These are phyloP conservation scores for Nomada hirtipes DNA, from an alignment of 2,888 invertebrate genomes.

Conservation along the genomic window DNA sequence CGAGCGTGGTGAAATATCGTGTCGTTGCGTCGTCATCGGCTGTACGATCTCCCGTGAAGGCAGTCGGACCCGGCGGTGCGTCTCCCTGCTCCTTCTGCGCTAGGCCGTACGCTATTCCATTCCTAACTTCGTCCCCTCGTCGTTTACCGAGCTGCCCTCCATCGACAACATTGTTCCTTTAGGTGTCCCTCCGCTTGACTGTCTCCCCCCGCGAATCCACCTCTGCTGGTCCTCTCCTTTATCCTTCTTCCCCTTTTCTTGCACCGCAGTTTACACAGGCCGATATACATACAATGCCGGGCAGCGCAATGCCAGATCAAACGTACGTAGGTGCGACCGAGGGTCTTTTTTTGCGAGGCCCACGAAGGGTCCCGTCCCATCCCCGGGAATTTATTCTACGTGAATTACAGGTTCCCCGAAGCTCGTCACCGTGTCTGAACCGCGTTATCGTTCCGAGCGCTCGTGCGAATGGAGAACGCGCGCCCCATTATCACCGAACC, in stretches of 20 bases:
- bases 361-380: slow-evolving; percentile 35
- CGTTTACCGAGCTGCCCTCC: slow-evolving; percentile 2
- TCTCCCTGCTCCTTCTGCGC: slow-evolving; percentile 52
- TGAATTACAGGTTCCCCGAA: slow-evolving; percentile 55
- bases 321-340: slow-evolving; percentile 69
- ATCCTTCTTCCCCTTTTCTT: not conserved
- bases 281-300: slow-evolving; percentile 82
- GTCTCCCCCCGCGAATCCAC: not conserved
- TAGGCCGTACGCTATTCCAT: slow-evolving; percentile 24
- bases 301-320: slow-evolving; percentile 74
- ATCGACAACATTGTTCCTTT: slow-evolving; percentile 56
- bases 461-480: slow-evolving; percentile 17
- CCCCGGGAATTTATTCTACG: slow-evolving; percentile 50
- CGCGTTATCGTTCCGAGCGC: slow-evolving; percentile 27
- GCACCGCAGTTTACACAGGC: slow-evolving; percentile 48
- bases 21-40: slow-evolving; percentile 66
- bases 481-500: slow-evolving; percentile 28
- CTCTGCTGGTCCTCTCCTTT: slow-evolving; percentile 11
- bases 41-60: slow-evolving; percentile 58
- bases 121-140: slow-evolving; percentile 43
- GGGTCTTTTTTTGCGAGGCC: slow-evolving; percentile 28
- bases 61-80: slow-evolving; percentile 60
- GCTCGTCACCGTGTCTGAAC: slow-evolving; percentile 44
- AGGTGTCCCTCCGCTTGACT: slow-evolving; percentile 52
- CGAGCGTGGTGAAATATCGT: slow-evolving; percentile 53